A percentile compares a stretch with the other conserved stretches of the same genome.
Evolutionary conservation across 1,140 invertebrate genomes (phyloP).

Genomic region (Triops cancriformis): DNA sequence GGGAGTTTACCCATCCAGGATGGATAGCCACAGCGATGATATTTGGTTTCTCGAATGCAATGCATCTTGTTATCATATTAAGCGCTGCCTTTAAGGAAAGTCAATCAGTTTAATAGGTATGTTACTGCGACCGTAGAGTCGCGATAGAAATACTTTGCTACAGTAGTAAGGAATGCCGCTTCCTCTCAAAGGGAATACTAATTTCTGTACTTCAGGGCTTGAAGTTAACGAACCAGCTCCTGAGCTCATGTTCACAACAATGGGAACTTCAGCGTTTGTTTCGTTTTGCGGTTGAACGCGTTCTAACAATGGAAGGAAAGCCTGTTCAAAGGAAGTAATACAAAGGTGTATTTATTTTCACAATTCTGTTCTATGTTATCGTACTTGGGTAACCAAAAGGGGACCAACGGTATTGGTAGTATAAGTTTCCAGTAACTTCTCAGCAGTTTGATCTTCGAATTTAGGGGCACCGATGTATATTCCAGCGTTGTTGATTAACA

Average conservation of each 20-base stretch:
- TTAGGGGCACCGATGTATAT: constrained; percentile 63
- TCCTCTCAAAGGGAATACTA: no score
- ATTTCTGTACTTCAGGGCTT: no score
- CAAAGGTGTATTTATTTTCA: no score
- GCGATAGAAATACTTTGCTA: constrained; percentile 27
- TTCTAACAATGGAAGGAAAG: constrained; percentile 59
- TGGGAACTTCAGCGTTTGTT: constrained; percentile 46
- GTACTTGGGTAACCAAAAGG: constrained; percentile 55
- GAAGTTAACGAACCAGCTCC: constrained; percentile 62
- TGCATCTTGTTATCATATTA: no score
- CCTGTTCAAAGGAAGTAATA: no score
- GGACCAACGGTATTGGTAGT: constrained; percentile 69
- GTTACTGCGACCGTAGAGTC: no score
- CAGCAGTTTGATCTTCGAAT: constrained; percentile 55
- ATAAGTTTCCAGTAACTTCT: constrained; percentile 60
- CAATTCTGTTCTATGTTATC: no score
- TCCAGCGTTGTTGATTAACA: constrained; percentile 81
- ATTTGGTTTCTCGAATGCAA: neutral
- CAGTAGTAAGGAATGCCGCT: constrained; percentile 17
- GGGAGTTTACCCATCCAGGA: no score
- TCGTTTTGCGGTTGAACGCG: constrained; percentile 35
- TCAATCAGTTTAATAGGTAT: no score
- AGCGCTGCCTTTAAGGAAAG: no score
- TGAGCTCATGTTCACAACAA: constrained; percentile 74
- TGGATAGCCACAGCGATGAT: no score